Base-by-base conservation (phyloP, 1,140 invertebrate genomes). In the Dendroctonus ponderosae region DNA sequence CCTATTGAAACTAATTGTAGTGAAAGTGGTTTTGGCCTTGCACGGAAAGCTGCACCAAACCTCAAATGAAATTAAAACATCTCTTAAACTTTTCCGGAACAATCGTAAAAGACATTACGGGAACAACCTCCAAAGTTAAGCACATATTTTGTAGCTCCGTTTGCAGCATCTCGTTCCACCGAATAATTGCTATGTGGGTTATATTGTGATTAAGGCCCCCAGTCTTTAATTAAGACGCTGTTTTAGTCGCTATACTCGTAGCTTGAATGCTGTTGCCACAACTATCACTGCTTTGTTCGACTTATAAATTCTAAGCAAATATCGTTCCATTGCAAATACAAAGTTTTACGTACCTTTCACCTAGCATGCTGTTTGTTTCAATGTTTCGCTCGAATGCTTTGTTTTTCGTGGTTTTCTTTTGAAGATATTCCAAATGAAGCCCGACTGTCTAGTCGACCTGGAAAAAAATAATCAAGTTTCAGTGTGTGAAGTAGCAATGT, bases 221-320 rank as follows among this genome's bases (percentile, higher is more conserved):
- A 62, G 59, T 61, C 59, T 67, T 67, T 67, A 67, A 67, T 67
- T 67, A 67, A 67, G 66, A 62, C 66, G 58, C 44, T 62, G 59
- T 59, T 54, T 40, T 66, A 58, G 43, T 57, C 58, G 59, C 66
- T 54, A 39, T 66, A 58, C 53, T 57, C 58, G 63, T 51, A 58
- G 12, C 46, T 41, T 15, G 40, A 66, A 66, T 66, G 63, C 56
- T 50, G 53, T 58, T 49, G n/a, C 63, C 56, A 39, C 64, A 53
- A 53, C 64, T 66, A 66, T 66, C 64, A 60, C 44, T 60, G 64
- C 50, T 60, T 66, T 66, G 64, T 66, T 66, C 56, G 63, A 60
- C 48, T 56, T 37, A 58, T 58, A 66, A 66, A 66, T 58, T 66
- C 54, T 48, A 15, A 6, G 26, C 46, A 26, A 26, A 26, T 26